Conservation (phyloP, 1,140 invertebrate genomes). For the Zelostemma sp. region DNA sequence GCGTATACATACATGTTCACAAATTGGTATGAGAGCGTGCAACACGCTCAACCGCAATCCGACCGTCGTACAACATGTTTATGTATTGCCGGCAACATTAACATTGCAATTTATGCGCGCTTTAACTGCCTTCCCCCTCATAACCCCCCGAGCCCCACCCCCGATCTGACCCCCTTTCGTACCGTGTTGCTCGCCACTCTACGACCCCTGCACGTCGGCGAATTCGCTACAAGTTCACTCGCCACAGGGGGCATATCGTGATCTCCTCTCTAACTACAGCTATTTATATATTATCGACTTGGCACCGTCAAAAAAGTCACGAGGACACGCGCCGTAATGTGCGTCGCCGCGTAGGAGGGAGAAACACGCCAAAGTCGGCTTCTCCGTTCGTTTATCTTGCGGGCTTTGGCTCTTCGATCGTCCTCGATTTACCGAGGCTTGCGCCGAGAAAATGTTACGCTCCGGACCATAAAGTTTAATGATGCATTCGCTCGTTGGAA, state of each 20-base stretch:
- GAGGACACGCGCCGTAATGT: not conserved
- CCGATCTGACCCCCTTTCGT: slow-evolving; percentile 7
- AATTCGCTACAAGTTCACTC: slow-evolving; percentile 51
- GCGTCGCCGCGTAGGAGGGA: not conserved
- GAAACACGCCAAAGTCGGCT: not conserved
- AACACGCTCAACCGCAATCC: slow-evolving; percentile 56
- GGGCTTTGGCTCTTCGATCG: not conserved
- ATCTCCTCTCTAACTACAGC: slow-evolving; percentile 6
- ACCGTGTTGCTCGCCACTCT: slow-evolving; percentile 10
- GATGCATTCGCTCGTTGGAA: not conserved
- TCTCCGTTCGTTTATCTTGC: not conserved
- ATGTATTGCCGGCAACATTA: slow-evolving; percentile 64
- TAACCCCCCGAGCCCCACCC: not conserved
- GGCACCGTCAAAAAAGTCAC: not conserved
- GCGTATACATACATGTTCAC: slow-evolving; percentile 43
- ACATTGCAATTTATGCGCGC: slow-evolving; percentile 65
- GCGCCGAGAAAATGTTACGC: not conserved
- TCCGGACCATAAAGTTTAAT: slow-evolving; percentile 1
- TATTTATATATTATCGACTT: slow-evolving; percentile 7
- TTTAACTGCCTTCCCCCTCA: slow-evolving; percentile 48
- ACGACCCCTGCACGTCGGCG: slow-evolving; percentile 53
- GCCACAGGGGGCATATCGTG: slow-evolving; percentile 27
- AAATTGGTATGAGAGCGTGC: slow-evolving; percentile 46
- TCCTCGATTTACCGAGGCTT: not conserved
- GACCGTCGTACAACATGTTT: slow-evolving; percentile 65